Evolutionary conservation across 2,888 invertebrate species (phyloP).

Genomic region (Macrophya alboannulata): DNA sequence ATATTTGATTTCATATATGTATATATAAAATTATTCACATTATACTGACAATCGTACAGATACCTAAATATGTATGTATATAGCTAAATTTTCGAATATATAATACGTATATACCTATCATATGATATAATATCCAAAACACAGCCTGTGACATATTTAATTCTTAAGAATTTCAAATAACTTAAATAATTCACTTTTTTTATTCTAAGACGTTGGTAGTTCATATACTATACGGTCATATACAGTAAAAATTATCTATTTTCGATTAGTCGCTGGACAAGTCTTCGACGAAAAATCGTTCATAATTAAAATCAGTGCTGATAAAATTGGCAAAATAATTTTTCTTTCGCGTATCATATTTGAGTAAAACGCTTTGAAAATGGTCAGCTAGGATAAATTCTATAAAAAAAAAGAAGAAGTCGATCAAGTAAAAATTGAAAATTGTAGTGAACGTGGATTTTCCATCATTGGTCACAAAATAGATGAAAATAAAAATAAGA

Average conservation of each 20-base stretch:
- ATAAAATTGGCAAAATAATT: not conserved
- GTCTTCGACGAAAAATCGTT: not conserved
- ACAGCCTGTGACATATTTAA: constrained; percentile 62
- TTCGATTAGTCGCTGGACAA: not conserved
- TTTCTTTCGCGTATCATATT: not conserved
- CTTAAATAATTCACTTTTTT: constrained; percentile 54
- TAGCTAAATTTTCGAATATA: not conserved
- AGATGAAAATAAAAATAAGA: not conserved
- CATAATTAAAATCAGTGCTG: not conserved
- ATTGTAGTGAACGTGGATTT: not conserved
- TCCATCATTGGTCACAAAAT: not conserved
- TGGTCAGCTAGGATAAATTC: constrained; percentile 10
- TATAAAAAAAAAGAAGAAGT: not conserved
- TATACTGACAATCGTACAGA: not conserved
- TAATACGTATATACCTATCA: constrained; percentile 24
- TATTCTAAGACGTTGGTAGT: not conserved
- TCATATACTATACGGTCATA: not conserved
- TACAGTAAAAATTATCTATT: not conserved
- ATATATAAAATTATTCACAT: not conserved
- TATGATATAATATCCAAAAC: constrained; percentile 61
- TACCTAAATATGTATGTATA: not conserved
- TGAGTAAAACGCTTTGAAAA: not conserved
- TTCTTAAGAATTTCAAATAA: constrained; percentile 44
- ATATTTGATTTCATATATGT: not conserved
- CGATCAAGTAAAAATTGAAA: not conserved